Conservation (phyloP, 2,113 vertebrate species). For the Campylorhamphus procurvoides region DNA sequence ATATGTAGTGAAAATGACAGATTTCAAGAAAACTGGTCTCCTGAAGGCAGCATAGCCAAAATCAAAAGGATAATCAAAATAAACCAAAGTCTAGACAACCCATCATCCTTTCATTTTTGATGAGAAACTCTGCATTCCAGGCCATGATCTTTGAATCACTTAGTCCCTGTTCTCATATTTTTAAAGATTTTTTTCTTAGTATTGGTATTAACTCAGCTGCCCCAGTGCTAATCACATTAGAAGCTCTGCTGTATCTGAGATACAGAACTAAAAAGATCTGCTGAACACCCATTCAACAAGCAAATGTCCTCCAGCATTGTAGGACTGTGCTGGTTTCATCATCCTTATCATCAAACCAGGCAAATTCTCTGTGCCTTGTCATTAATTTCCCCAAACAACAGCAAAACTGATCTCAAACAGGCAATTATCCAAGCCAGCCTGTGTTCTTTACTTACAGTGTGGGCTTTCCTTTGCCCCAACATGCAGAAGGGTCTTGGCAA, state of each 20-base stretch:
- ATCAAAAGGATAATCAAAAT: not conserved
- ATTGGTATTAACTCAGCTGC: not conserved
- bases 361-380: not conserved
- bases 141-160: not conserved
- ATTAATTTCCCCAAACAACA: not conserved
- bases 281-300: not conserved
- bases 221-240: not conserved
- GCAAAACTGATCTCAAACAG: not conserved
- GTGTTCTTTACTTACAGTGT: conserved; percentile 87
- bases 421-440: not conserved
- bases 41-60: not conserved
- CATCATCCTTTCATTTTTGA: not conserved
- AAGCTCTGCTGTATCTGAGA: not conserved
- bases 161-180: not conserved
- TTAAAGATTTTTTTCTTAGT: not conserved
- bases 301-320: not conserved
- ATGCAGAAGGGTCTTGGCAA: conserved; percentile 89
- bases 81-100: not conserved
- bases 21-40: not conserved
- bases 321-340: not conserved
- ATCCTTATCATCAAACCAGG: not conserved
- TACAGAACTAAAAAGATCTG: not conserved
- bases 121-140: not conserved
- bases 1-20: not conserved
- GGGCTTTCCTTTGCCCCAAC: conserved; percentile 92